Evolutionary conservation across 2,113 vertebrate species (phyloP).

Genomic region (Phylloscopus trochilus): DNA sequence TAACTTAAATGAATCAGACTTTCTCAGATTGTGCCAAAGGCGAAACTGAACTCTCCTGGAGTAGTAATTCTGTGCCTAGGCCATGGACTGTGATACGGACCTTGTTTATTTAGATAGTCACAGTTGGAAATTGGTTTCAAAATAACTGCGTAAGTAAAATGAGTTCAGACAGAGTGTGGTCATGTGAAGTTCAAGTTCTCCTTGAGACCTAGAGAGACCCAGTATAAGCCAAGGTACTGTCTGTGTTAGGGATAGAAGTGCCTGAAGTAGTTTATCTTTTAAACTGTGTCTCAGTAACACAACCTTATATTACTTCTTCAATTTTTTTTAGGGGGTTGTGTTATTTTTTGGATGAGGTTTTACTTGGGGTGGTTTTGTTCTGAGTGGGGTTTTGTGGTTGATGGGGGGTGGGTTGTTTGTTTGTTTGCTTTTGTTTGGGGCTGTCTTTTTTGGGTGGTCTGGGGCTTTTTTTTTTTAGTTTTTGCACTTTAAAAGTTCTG

Average conservation of each 20-base stretch:
- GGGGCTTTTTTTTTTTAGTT: neutral
- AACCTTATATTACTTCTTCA: neutral
- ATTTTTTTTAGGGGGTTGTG: neutral
- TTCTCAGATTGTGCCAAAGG: neutral
- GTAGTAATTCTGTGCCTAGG: neutral
- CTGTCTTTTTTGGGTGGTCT: neutral
- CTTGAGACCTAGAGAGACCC: neutral
- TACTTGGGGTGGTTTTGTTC: neutral
- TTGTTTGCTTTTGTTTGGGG: neutral
- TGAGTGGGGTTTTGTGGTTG: neutral
- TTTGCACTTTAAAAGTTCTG: neutral
- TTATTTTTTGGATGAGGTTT: neutral
- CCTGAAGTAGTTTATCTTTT: neutral
- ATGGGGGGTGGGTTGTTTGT: neutral
- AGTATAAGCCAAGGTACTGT: neutral
- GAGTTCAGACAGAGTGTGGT: neutral
- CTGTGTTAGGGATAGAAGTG: neutral
- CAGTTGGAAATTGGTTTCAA: neutral
- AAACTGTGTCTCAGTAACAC: neutral
- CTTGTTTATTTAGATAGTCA: neutral
- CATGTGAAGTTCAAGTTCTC: neutral
- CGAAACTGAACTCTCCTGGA: neutral
- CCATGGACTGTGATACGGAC: no score
- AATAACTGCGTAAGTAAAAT: neutral
- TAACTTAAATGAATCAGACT: neutral